These are phyloP conservation scores for Lutjanus argentimaculatus DNA, from an alignment of 2,797 vertebrate species.

Conservation along the genomic window DNA sequence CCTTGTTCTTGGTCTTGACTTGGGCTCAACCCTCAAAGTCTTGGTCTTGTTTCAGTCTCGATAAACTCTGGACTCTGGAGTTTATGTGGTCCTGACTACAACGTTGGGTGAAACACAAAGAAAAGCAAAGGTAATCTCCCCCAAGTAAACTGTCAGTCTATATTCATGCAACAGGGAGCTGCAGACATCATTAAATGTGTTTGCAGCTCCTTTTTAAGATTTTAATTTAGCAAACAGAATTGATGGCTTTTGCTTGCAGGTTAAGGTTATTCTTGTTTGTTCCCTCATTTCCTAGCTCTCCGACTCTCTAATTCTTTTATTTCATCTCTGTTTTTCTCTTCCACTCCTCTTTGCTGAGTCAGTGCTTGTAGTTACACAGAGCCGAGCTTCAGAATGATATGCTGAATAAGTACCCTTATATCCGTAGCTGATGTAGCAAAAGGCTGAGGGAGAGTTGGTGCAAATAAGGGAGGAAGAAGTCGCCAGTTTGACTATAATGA, in stretches of 20 bases:
- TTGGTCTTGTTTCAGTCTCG: no score
- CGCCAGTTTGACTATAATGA: conserved; percentile 48
- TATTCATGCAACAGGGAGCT: conserved; percentile 19
- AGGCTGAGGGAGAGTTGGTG: conserved; percentile 27
- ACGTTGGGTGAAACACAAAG: conserved; percentile 3
- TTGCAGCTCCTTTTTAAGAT: conserved; percentile 35
- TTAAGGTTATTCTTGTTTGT: conserved; percentile 29
- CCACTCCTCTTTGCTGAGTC: conserved; percentile 62
- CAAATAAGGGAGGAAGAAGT: conserved; percentile 37
- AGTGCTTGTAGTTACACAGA: conserved; percentile 49
- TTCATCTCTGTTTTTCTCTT: conserved; percentile 25
- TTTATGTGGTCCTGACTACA: no score
- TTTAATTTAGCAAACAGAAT: conserved; percentile 25
- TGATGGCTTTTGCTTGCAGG: not conserved
- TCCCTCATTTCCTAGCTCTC: conserved; percentile 22
- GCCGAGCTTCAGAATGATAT: conserved; percentile 50
- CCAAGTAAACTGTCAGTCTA: conserved; percentile 30
- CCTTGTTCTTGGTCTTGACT: no score
- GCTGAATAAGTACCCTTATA: conserved; percentile 65
- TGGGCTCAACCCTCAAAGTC: no score
- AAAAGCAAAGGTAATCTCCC: conserved; percentile 40
- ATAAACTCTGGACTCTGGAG: no score
- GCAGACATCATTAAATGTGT: conserved; percentile 36
- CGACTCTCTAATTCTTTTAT: conserved; percentile 33
- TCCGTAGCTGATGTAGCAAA: conserved; percentile 64